Percentiles rank a stretch among this genome's conserved stretches.
phyloP scores from a whole-genome alignment of 2,888 invertebrate species.

The Netelia fuscicornis region DNA sequence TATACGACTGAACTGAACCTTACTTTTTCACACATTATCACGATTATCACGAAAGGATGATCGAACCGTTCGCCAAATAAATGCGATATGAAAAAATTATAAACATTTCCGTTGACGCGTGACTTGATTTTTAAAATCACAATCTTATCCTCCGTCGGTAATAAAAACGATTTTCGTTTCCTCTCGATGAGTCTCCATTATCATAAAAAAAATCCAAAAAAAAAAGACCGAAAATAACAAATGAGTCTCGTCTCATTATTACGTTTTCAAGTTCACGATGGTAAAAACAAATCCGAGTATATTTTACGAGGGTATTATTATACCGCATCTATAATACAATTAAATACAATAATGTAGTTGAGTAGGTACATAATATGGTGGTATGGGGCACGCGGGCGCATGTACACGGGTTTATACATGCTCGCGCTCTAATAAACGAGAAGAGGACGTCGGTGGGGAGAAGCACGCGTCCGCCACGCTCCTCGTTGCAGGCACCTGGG shows the following conservation, averaged over 20 bases:
- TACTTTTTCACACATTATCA: no score
- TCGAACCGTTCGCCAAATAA: no score
- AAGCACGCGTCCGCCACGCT: slow-evolving; percentile 82
- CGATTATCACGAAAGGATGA: no score
- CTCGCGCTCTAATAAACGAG: slow-evolving; percentile 52
- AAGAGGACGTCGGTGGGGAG: slow-evolving; percentile 70
- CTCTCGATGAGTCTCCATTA: no score
- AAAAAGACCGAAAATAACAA: no score
- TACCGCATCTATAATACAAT: background rate
- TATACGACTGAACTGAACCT: no score
- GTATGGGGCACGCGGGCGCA: background rate
- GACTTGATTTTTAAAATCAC: no score
- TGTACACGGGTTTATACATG: slow-evolving; percentile 5
- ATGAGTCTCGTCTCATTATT: background rate
- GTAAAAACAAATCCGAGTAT: background rate
- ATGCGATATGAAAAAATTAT: no score
- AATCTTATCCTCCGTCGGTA: no score
- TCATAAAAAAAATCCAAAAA: background rate
- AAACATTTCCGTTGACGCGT: no score
- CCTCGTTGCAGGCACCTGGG: slow-evolving; percentile 81
- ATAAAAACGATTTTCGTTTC: no score
- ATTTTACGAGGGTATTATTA: slow-evolving; percentile 2
- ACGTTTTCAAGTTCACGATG: background rate
- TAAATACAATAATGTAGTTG: background rate
- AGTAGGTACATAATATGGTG: background rate